Percentiles rank a stretch among this genome's conserved stretches.
These are phyloP conservation scores for Garrulus glandarius DNA, from an alignment of 2,797 vertebrate genomes.

Conservation along the genomic window DNA sequence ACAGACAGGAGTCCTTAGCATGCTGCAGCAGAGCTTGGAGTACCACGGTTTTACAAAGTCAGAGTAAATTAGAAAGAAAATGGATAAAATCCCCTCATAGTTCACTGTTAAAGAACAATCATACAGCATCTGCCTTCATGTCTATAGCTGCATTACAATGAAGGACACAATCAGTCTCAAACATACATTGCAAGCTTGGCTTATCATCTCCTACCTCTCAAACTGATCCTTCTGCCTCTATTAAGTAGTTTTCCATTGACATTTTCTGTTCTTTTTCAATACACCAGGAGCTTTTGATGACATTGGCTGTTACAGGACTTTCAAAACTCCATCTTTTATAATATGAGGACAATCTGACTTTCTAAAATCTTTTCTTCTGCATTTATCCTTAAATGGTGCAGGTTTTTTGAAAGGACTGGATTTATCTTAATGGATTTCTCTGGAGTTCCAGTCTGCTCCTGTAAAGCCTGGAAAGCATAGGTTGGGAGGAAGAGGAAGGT, in stretches of 20 bases:
- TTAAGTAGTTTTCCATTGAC: background rate
- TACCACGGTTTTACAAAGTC: background rate
- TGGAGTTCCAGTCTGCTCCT: background rate
- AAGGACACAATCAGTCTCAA: constrained; percentile 14
- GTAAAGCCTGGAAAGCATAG: background rate
- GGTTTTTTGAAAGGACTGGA: background rate
- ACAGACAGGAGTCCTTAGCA: background rate
- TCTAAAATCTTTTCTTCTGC: background rate
- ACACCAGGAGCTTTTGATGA: background rate
- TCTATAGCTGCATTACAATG: background rate
- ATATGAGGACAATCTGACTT: constrained; percentile 8
- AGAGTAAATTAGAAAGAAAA: constrained; percentile 56
- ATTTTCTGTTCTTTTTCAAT: constrained; percentile 12
- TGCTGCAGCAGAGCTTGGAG: background rate
- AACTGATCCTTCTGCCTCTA: constrained; percentile 11
- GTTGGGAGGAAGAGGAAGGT: background rate
- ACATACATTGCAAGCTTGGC: background rate
- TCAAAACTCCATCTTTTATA: background rate
- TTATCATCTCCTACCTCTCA: constrained; percentile 27
- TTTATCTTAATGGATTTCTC: background rate
- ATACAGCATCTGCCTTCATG: background rate
- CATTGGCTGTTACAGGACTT: background rate
- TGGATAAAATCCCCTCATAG: constrained; percentile 18
- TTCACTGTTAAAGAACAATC: constrained; percentile 33
- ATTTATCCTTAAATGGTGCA: background rate